Percentiles rank a stretch among this genome's conserved stretches.
These are phyloP conservation scores for Opisthograptis luteolata DNA, from an alignment of 2,888 invertebrate species.

Conservation along the genomic window DNA sequence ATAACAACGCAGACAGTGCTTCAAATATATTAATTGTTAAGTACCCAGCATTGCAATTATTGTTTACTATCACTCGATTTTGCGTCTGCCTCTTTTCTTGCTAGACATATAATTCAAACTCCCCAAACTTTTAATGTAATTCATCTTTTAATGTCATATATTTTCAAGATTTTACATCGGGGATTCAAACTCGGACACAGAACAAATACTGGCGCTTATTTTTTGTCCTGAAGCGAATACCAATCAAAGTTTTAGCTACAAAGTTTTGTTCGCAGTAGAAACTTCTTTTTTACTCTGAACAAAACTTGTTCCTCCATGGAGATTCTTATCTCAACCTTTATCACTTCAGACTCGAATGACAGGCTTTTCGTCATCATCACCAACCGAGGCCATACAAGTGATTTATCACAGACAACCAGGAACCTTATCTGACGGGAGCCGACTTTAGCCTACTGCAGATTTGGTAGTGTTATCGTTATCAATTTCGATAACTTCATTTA, in stretches of 20 bases:
- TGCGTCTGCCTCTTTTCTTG: too few species aligned
- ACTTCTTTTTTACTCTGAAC: too few species aligned
- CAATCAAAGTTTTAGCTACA: too few species aligned
- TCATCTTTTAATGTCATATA: too few species aligned
- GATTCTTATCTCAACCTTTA: conserved; percentile 4
- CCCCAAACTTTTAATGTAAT: too few species aligned
- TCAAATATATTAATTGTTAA: conserved; percentile 30
- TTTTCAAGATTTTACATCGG: too few species aligned
- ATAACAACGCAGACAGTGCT: conserved; percentile 24
- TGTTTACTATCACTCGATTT: too few species aligned
- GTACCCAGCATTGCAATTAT: conserved; percentile 9
- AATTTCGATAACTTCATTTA: conserved; percentile 46
- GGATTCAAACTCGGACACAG: too few species aligned
- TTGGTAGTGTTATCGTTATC: conserved; percentile 51
- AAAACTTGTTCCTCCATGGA: conserved; percentile 1
- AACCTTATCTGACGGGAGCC: conserved; percentile 54
- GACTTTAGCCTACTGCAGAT: conserved; percentile 47
- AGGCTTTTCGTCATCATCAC: conserved; percentile 16
- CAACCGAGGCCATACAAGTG: conserved; percentile 43
- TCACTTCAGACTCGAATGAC: conserved; percentile 7
- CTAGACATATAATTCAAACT: too few species aligned
- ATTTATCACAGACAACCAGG: conserved; percentile 50
- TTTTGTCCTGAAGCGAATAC: too few species aligned
- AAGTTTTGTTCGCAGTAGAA: too few species aligned
- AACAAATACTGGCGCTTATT: too few species aligned